Conservation (phyloP, 2,888 invertebrate genomes). For the Digitonthophagus gazella region DNA sequence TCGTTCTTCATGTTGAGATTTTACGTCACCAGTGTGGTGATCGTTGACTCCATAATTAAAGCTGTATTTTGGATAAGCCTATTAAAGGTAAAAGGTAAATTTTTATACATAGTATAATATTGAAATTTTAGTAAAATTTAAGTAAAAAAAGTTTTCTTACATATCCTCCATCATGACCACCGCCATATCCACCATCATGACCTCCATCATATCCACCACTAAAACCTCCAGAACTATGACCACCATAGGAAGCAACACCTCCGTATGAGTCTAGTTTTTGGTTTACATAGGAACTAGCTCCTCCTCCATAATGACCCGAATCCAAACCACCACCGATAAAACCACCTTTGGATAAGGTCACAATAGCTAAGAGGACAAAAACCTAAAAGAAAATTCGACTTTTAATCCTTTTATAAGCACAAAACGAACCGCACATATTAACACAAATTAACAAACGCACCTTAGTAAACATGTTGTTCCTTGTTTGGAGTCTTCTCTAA, state of each 20-base stretch:
- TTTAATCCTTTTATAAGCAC: not conserved
- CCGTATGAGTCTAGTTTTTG: conserved; percentile 18
- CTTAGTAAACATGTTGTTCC: not conserved
- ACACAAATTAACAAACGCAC: not conserved
- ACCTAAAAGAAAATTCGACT: not conserved
- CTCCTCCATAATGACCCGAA: conserved; percentile 16
- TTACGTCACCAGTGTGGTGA: conserved; percentile 8
- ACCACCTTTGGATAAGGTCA: conserved; percentile 4
- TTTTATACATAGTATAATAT: not conserved
- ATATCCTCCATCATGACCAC: conserved; percentile 13
- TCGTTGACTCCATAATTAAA: conserved; percentile 18
- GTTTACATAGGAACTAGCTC: conserved; percentile 16
- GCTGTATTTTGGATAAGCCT: conserved; percentile 17
- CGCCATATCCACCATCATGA: conserved; percentile 10
- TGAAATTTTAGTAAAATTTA: not conserved
- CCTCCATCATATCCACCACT: conserved; percentile 1
- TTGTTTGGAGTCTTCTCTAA: not conserved
- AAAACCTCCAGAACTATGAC: not conserved
- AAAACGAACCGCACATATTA: not conserved
- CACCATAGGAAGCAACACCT: conserved; percentile 6
- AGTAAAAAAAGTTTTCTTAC: conserved; percentile 4
- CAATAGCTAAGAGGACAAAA: conserved; percentile 11
- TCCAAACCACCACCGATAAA: conserved; percentile 19
- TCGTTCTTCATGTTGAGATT: conserved; percentile 22
- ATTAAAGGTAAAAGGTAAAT: not conserved